Percentiles rank a stretch among this genome's conserved stretches.
Evolutionary conservation across 2,888 invertebrate genomes (phyloP).

Genomic region (Polymixis flavicincta): DNA sequence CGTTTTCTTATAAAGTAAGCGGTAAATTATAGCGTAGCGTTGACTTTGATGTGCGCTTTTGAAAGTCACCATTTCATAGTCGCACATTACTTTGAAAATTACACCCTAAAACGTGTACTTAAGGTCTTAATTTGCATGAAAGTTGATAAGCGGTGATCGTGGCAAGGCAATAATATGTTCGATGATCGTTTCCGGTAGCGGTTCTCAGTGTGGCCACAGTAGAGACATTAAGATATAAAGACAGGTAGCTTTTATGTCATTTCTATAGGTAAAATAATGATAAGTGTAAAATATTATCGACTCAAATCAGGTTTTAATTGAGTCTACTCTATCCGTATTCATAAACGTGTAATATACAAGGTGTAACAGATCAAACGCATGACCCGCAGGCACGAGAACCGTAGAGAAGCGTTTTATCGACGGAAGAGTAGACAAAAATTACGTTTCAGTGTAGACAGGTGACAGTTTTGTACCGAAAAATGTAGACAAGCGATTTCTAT

Average conservation of each 20-base stretch:
- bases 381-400: too few species aligned
- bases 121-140: slow-evolving; percentile 51
- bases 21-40: slow-evolving; percentile 51
- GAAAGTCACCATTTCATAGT: slow-evolving; percentile 50
- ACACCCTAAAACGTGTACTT: slow-evolving; percentile 28
- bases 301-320: slow-evolving; percentile 24
- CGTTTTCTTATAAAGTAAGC: slow-evolving; percentile 53
- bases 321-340: not conserved
- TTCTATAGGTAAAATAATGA: slow-evolving; percentile 31
- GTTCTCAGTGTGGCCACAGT: slow-evolving; percentile 32
- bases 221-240: slow-evolving; percentile 56
- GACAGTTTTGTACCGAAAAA: too few species aligned
- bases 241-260: slow-evolving; percentile 54
- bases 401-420: too few species aligned
- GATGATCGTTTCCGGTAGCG: slow-evolving; percentile 50
- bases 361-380: too few species aligned
- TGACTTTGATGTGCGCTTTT: slow-evolving; percentile 54
- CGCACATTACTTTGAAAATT: slow-evolving; percentile 33
- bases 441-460: too few species aligned
- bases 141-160: slow-evolving; percentile 15
- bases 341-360: not conserved
- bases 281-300: slow-evolving; percentile 25
- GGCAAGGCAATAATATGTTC: slow-evolving; percentile 51
- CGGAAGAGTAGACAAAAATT: too few species aligned
- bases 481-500: too few species aligned